Conservation (phyloP, 2,797 vertebrate species). For the Eulemur albifrons region DNA sequence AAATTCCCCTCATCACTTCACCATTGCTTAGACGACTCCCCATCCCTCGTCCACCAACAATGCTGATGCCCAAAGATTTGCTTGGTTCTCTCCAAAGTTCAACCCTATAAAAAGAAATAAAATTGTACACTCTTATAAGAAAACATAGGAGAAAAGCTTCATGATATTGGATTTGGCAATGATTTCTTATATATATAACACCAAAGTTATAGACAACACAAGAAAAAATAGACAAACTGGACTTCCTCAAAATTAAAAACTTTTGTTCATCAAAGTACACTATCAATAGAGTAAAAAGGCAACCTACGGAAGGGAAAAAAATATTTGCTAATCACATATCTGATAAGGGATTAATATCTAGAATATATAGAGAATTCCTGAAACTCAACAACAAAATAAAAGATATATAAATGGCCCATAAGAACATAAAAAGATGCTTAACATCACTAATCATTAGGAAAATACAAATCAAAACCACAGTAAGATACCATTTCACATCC, state of each 20-base stretch:
- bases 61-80: constrained; percentile 98
- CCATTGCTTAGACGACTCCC: constrained; percentile 96
- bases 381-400: constrained; percentile 9
- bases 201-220: not conserved
- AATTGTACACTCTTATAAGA: not conserved
- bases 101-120: constrained; percentile 86
- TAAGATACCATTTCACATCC: not conserved
- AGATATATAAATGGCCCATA: not conserved
- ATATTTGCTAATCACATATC: not conserved
- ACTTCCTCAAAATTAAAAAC: not conserved
- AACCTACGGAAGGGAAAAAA: not conserved
- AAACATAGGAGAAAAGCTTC: constrained; percentile 6
- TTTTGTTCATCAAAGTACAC: not conserved
- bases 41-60: constrained; percentile 98
- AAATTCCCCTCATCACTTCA: constrained; percentile 98
- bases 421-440: not conserved
- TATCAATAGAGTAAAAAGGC: not conserved
- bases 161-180: not conserved
- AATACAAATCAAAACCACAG: not conserved
- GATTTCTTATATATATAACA: not conserved
- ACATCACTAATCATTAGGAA: not conserved
- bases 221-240: not conserved
- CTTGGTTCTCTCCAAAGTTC: constrained; percentile 94
- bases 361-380: not conserved
- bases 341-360: not conserved